Base-by-base conservation (phyloP, 1,140 invertebrate genomes). In the Megalopta genalis region DNA sequence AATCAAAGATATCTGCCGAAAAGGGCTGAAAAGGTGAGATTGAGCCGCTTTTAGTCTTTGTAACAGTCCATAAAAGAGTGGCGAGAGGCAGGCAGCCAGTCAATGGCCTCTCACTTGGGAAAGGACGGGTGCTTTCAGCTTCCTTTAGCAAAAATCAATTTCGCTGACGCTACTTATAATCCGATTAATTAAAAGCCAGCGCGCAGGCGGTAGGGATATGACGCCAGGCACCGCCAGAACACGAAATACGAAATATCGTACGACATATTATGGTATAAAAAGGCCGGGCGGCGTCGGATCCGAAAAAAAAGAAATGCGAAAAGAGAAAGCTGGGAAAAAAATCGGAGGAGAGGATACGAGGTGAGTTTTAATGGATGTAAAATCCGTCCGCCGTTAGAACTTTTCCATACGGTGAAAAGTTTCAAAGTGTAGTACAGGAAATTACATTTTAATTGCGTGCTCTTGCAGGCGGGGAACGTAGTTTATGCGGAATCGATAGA, bases 71-170 rank as follows among this genome's bases (percentile, higher is more conserved):
- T 49, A 23, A 37, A 75, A 65, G 32, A 59, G 52, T 60, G 27
- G 73, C 16, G 42, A 78, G 52, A 52, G 80, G 46, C 27, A 46
- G 42, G 54, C 70, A 32, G 32, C 32, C 32, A 59, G 69, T 82
- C 49, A 79, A 82, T 79, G 76, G 57, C 62, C 37, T 52, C 77
- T 57, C 62, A 46, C 12, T 27, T 46, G 64, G 42, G 12, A 52
- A 75, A 52, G 75, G 52, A 57, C n/a, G 63, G 27, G 42, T 23
- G 77, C 76, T 73, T 65, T 82, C 65, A 78, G 54, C 80, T 79
- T 82, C 77, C 71, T 80, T 80, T 75, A 68, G 66, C 27, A 80
- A 80, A 82, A 80, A 82, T 82, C 81, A 82, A 82, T 82, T 82
- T 82, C 71, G 77, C 81, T 66, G 52, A 80, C 77, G 77, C 71